Percentiles rank a stretch among this genome's conserved stretches.
Conservation (phyloP, 2,113 vertebrate genomes). For the Ursus arctos region DNA sequence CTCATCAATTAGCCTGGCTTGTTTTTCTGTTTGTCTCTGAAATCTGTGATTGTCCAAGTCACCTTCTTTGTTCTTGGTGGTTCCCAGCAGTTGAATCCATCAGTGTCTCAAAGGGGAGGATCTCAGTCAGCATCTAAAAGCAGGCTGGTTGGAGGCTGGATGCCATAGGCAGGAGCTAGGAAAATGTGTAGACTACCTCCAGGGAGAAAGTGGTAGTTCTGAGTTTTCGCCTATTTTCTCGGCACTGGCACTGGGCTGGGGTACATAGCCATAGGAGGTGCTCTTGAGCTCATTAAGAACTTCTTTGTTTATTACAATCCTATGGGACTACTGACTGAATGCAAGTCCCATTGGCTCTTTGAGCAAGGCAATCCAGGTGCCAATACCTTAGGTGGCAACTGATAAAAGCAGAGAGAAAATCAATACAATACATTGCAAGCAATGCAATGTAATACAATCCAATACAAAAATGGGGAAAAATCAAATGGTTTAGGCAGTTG, state of each 20-base stretch:
- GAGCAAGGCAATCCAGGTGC: neutral
- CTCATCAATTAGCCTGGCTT: neutral
- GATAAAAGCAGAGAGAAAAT: constrained; percentile 35
- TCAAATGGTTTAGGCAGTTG: neutral
- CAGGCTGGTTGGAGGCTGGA: neutral
- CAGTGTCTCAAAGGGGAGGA: neutral
- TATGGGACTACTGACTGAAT: neutral
- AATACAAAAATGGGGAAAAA: neutral
- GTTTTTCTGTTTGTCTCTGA: neutral
- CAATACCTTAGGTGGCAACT: neutral
- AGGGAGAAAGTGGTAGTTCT: neutral
- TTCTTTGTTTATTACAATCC: neutral
- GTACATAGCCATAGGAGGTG: neutral
- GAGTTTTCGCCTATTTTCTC: neutral
- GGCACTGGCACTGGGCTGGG: neutral
- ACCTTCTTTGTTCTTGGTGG: neutral
- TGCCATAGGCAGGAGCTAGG: neutral
- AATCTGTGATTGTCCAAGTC: neutral
- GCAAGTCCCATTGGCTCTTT: neutral
- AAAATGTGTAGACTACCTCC: neutral
- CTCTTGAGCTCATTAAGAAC: neutral
- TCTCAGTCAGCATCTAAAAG: neutral
- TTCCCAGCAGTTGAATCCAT: neutral
- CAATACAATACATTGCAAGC: neutral
- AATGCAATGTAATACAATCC: neutral